These are phyloP conservation scores for Trichogramma dendrolimi DNA, from an alignment of 2,888 invertebrate genomes.

Conservation along the genomic window DNA sequence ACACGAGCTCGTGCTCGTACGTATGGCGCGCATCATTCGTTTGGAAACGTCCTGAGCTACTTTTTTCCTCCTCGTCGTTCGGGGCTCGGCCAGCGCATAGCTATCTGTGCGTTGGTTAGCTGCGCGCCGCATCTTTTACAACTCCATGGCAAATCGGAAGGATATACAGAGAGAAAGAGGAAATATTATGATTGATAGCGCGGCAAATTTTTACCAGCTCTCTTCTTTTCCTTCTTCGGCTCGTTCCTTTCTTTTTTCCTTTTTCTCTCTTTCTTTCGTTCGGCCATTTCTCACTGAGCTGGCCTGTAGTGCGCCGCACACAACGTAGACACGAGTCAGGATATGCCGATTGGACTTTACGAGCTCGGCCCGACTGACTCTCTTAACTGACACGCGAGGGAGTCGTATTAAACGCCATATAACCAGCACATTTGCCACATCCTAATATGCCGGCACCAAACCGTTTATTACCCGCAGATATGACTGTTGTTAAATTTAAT, in stretches of 20 bases:
- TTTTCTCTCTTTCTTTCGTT: slow-evolving; percentile 1
- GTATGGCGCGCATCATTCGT: too few relatives aligned
- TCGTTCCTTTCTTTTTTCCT: background rate
- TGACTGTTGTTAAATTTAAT: slow-evolving; percentile 23
- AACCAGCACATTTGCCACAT: too few relatives aligned
- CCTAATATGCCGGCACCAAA: background rate
- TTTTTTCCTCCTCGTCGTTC: too few relatives aligned
- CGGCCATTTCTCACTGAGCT: background rate
- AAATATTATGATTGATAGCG: slow-evolving; percentile 22
- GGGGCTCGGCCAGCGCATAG: too few relatives aligned
- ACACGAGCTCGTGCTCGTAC: too few relatives aligned
- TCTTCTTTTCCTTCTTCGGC: background rate
- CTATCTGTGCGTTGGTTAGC: too few relatives aligned
- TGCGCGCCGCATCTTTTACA: too few relatives aligned
- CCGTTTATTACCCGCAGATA: slow-evolving; percentile 17
- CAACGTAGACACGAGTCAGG: background rate
- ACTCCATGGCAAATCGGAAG: background rate
- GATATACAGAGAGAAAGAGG: background rate
- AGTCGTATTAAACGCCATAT: slow-evolving; percentile 7
- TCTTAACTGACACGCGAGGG: slow-evolving; percentile 21
- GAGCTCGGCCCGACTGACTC: slow-evolving; percentile 1
- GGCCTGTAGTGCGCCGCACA: too few relatives aligned
- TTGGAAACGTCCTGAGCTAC: too few relatives aligned
- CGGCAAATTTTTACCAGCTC: slow-evolving; percentile 12
- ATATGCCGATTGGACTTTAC: slow-evolving; percentile 23